phyloP scores from a whole-genome alignment of 2,113 vertebrate genomes.

The Tamias sibiricus region DNA sequence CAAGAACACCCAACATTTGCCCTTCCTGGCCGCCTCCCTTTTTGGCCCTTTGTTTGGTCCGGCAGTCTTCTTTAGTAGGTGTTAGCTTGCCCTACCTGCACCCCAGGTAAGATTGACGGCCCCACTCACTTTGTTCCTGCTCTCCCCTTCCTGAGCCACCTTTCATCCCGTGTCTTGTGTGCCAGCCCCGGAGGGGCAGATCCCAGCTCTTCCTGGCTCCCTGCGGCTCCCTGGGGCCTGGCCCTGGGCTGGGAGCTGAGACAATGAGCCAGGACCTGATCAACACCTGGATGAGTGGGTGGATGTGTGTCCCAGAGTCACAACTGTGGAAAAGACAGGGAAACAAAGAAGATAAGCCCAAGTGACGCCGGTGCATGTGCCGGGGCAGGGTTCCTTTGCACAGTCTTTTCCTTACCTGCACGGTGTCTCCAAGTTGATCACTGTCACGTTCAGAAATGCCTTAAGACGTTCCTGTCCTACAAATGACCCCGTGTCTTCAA shows the following conservation, averaged over 20 bases:
- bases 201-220: no score
- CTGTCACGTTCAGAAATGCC: background rate
- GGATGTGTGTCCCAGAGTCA: accelerated
- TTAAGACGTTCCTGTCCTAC: background rate
- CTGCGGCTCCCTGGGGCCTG: background rate
- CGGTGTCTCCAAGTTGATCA: background rate
- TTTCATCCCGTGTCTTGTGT: accelerated
- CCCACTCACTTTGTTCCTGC: background rate
- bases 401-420: background rate
- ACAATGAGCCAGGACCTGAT: accelerated
- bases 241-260: background rate
- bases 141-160: no score
- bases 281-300: accelerated
- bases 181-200: no score
- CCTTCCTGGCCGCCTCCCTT: no score
- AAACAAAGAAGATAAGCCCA: background rate
- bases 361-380: no score
- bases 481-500: conserved; percentile 26
- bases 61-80: background rate
- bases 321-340: accelerated
- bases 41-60: background rate
- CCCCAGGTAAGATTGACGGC: accelerated
- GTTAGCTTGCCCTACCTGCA: background rate
- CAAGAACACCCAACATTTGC: accelerated
- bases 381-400: background rate